Base-by-base conservation (phyloP, 1,140 invertebrate genomes). In the Matsumurasca onukii region DNA sequence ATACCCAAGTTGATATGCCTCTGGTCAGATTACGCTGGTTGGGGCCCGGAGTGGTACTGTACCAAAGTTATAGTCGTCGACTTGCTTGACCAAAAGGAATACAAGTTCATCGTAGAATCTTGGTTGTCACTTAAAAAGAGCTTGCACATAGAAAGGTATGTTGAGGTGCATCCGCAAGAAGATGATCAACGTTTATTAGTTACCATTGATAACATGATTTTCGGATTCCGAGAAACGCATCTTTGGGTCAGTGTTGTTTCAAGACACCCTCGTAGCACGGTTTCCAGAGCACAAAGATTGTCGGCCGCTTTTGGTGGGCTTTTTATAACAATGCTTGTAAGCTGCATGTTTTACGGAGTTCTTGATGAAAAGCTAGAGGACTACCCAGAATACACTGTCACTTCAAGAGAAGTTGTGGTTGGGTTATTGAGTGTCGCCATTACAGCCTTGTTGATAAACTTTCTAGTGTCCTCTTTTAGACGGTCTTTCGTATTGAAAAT, bases 271-370 rank as follows among this genome's bases (percentile, higher is more conserved):
- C 49, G 49, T n/a, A 51, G 49, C 24, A 20, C 3, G 3, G 5
- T 51, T 3, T 20, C 5, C n/a, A 9, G 3, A n/a, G n/a, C 49
- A 3, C 5, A 51, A 20, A 3, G 49, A 9, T 20, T 51, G 5
- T 12, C 49, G 3, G 3, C 24, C 5, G 49, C 49, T 51, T 51
- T 51, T n/a, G n/a, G 49, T n/a, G 49, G 49, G 3, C 5, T 51
- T 51, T 51, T 51, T 51, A 22, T n/a, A 3, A 22, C n/a, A 3
- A 51, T 51, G 49, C 49, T 51, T 9, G n/a, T n/a, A 9, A 20
- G 49, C 49, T 51, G 49, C 49, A 51, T 51, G 5, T 51, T 51
- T n/a, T 51, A 51, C 24, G n/a, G n/a, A 51, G 49, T 51, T 22
- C 3, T 51, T 12, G 49, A 51, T n/a, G 3, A 51, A 20, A 3